A percentile compares a stretch with the other conserved stretches of the same genome.
phyloP scores from a whole-genome alignment of 1,140 invertebrate species.

The Pseudoatta argentina region DNA sequence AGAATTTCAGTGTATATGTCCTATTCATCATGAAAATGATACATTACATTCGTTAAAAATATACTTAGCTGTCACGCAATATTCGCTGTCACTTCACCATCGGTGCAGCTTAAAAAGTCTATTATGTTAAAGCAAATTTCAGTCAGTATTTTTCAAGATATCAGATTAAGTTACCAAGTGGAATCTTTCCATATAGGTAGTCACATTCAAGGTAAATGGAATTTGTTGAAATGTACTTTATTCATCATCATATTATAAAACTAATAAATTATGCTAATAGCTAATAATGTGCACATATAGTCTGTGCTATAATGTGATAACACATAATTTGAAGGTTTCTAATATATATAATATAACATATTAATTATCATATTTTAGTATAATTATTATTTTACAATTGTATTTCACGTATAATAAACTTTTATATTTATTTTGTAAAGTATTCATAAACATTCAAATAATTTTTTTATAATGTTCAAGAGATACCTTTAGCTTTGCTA shows the following conservation, averaged over 20 bases:
- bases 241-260: too few relatives aligned
- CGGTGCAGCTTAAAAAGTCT: constrained; percentile 24
- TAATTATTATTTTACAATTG: not conserved
- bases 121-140: not conserved
- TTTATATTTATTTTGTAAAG: not conserved
- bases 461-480: not conserved
- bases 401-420: not conserved
- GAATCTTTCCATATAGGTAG: not conserved
- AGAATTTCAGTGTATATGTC: not conserved
- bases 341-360: not conserved
- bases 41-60: not conserved
- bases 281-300: not conserved
- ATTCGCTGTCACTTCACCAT: not conserved
- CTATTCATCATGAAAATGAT: not conserved
- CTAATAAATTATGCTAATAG: too few relatives aligned
- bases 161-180: not conserved
- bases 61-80: constrained; percentile 30
- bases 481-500: not conserved
- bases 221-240: not conserved
- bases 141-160: constrained; percentile 47
- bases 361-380: not conserved
- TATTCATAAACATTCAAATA: not conserved
- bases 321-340: not conserved
- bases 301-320: not conserved
- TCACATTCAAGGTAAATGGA: not conserved